Conservation (phyloP, 2,113 vertebrate species). For the Rallus limicola region DNA sequence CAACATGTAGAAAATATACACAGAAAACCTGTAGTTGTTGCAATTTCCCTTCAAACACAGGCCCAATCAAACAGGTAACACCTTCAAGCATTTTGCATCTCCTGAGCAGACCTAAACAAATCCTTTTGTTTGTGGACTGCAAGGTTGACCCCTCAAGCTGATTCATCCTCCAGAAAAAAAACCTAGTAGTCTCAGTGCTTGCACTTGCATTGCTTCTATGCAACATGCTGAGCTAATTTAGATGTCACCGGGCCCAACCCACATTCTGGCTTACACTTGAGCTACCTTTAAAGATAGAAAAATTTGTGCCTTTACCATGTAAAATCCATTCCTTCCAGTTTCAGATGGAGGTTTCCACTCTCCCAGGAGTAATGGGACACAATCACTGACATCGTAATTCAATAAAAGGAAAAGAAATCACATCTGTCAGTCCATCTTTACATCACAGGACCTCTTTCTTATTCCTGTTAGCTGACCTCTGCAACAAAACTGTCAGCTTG, state of each 20-base stretch:
- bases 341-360: conserved; percentile 14
- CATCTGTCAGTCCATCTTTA: conserved; percentile 63
- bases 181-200: background rate
- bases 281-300: background rate
- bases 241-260: background rate
- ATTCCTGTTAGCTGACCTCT: conserved; percentile 51
- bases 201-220: background rate
- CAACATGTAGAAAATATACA: background rate
- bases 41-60: background rate
- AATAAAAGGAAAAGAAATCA: conserved; percentile 54
- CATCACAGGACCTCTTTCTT: conserved; percentile 14
- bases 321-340: background rate
- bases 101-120: background rate
- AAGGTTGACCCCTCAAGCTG: background rate
- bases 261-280: background rate
- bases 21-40: background rate
- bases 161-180: background rate
- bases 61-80: background rate
- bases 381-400: conserved; percentile 50
- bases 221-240: background rate
- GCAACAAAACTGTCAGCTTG: conserved; percentile 62
- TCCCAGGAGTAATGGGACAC: background rate
- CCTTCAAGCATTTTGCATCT: background rate
- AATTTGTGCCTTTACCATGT: background rate
- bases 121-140: background rate